Evolutionary conservation across 2,113 vertebrate genomes (phyloP), one percentile per base, ranked within the genome.

Genomic region (Dunckerocampus dactyliophorus): DNA sequence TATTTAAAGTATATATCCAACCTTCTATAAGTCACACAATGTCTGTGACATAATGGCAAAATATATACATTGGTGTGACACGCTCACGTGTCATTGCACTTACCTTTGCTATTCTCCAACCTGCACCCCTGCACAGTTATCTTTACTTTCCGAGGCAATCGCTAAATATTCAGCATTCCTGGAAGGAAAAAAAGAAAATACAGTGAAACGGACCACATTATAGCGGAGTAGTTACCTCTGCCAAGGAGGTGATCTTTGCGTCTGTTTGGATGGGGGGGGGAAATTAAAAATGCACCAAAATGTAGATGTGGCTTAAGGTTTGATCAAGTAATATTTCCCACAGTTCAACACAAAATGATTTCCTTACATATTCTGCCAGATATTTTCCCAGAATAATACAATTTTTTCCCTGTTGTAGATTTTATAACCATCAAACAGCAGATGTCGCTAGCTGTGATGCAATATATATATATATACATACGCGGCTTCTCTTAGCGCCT

Each of bases 141-240:
- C 94, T 88, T 96, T 95, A 77, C 91, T 93, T 74, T 94, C 94
- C 0, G 93, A 91, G 0, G 93, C 93, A 81, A 96, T 93, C 49
- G 94, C 94, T 88, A 95, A 82, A 83, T 95, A 95, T 66, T 95
- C 94, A 14, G 93, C 94, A 79, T 94, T 95, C 85, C 75, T 75
- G 62, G 20, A 34, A 9, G 48, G 55, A 11, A 54, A 11, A 62
- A 43, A 57, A n/a, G 47, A 28, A n/a, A 22, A 34, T 11, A 9
- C 13, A 3, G 14, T 43, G 3, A 43, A 43, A 13, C 24, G 14
- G 39, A 43, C 39, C 39, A 43, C 39, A 4, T 34, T 34, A 34
- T 8, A 8, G 7, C 31, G 6, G 31, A 1, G 6, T 8, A 34
- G 31, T 34, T 28, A 28, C 24, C 24, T 28, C 24, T 28, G 5